Evolutionary conservation across 2,113 vertebrate species (phyloP).

Genomic region (Marcusenius ussheri): DNA sequence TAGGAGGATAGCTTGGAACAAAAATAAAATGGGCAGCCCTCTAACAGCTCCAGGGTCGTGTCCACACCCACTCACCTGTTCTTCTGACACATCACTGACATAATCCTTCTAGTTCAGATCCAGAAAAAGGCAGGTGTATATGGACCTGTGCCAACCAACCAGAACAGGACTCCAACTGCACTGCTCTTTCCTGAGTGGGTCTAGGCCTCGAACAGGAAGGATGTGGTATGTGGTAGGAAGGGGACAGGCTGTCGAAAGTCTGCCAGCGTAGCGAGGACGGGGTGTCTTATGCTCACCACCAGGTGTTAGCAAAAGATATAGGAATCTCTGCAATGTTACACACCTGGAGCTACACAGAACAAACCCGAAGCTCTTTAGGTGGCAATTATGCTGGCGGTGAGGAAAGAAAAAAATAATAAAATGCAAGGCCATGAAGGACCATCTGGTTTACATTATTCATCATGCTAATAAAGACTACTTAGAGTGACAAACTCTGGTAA

Average conservation of each 20-base stretch:
- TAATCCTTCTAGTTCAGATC: neutral
- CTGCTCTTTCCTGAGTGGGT: neutral
- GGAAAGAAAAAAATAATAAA: neutral
- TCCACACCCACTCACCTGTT: neutral
- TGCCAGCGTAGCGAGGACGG: neutral
- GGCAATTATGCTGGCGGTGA: neutral
- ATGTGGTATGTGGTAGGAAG: neutral
- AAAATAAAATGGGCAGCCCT: neutral
- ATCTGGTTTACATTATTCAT: neutral
- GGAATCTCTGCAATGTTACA: conserved; percentile 6
- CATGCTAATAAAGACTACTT: neutral
- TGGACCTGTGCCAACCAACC: neutral
- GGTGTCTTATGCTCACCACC: neutral
- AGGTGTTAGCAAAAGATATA: neutral
- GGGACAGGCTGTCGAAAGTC: neutral
- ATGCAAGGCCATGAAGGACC: neutral
- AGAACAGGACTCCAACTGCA: neutral
- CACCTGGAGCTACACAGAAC: neutral
- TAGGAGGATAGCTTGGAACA: neutral
- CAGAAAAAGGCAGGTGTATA: neutral
- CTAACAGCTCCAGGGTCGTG: neutral
- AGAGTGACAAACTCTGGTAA: neutral
- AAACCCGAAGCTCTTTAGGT: neutral
- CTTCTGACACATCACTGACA: neutral
- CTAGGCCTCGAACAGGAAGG: neutral